These are phyloP conservation scores for Lasioglossum lativentre DNA, from an alignment of 2,888 invertebrate genomes.

Conservation along the genomic window DNA sequence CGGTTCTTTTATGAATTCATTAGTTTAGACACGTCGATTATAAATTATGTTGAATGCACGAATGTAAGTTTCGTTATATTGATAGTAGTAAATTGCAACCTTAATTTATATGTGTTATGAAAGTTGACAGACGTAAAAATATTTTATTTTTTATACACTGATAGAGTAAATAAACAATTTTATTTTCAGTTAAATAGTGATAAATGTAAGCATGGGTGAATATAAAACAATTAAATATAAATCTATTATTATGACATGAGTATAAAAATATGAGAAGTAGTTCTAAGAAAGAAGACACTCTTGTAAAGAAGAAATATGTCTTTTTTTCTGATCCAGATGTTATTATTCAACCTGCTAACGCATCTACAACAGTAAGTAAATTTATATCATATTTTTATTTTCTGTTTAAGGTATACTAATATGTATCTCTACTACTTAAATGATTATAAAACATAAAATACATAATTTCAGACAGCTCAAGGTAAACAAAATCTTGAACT, in stretches of 20 bases:
- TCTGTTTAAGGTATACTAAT: background rate
- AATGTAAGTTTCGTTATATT: slow-evolving; percentile 42
- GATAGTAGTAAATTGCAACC: background rate
- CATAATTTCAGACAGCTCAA: slow-evolving; percentile 67
- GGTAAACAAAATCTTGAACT: slow-evolving; percentile 62
- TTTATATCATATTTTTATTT: background rate
- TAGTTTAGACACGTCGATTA: background rate
- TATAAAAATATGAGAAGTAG: slow-evolving; percentile 76
- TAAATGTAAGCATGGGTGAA: slow-evolving; percentile 37
- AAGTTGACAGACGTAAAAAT: background rate
- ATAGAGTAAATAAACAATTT: slow-evolving; percentile 15
- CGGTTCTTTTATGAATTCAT: slow-evolving; percentile 26
- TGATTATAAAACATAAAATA: background rate
- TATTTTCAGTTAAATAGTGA: slow-evolving; percentile 22
- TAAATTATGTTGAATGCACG: background rate
- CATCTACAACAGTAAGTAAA: slow-evolving; percentile 75
- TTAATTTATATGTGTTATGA: background rate
- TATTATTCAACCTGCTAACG: slow-evolving; percentile 74
- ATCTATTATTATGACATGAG: slow-evolving; percentile 19
- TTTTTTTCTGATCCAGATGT: slow-evolving; percentile 78
- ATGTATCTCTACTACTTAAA: background rate
- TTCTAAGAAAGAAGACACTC: slow-evolving; percentile 70
- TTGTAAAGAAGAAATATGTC: slow-evolving; percentile 76
- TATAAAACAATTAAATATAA: slow-evolving; percentile 16
- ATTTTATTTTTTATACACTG: background rate